Evolutionary conservation across 2,888 invertebrate species (phyloP), one percentile per base, ranked within the genome.

Genomic region (Lasioglossum vierecki): DNA sequence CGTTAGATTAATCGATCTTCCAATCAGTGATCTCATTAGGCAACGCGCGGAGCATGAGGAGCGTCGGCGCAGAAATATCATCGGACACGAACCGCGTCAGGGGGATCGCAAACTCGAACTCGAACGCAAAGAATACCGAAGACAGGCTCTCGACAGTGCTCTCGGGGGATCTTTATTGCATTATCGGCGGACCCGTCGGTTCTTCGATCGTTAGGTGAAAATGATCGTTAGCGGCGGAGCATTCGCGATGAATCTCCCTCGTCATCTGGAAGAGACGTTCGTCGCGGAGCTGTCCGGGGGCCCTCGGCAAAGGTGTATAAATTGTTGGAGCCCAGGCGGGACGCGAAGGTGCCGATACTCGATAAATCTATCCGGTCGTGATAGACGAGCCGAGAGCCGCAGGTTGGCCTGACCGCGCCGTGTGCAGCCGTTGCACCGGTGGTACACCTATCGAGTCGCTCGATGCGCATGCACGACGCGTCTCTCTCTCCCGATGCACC

Each of bases 321-420:
- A 92, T 92, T 89, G 90, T 89, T 89, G 88, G 87, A 74, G 90
- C 83, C 57, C 81, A 83, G 90, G 83, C 87, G 88, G 85, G 87
- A 88, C 91, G 89, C 86, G 92, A 91, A 93, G 91, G 93, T 93
- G 93, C 91, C 93, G 92, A 93, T 92, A 92, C 92, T 90, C 93
- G 94, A 93, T 93, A 93, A 94, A 93, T 93, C 93, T 92, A 93
- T 93, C 92, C 85, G 80, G 80, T 84, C 87, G 92, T 94, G 93
- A 93, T 93, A 92, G 93, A 93, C 92, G 93, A 93, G 91, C 91
- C 85, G 86, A 88, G 89, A 88, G 89, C 88, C 81, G 84, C 88
- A 83, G 83, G 80, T 85, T 81, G 85, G 74, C 79, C 71, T 76
- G 83, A 72, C 74, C 78, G 86, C 83, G 73, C 80, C 82, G 75